Evolutionary conservation across 2,888 invertebrate genomes (phyloP).

Genomic region (Callosobruchus maculatus): DNA sequence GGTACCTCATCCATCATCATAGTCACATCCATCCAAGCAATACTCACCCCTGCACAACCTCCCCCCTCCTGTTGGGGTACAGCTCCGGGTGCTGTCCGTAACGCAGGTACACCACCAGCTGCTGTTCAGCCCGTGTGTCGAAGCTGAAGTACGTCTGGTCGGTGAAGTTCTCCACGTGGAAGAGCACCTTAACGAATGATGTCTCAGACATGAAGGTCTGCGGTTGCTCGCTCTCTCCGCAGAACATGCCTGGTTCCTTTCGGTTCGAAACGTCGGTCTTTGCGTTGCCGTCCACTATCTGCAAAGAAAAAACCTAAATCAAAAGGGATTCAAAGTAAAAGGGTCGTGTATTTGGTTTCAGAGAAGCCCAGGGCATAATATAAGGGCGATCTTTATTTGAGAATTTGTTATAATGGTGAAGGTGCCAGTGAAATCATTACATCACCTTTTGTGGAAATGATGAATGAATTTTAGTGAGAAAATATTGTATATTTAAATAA

Average conservation of each 20-base stretch:
- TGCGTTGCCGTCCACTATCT: conserved; percentile 89
- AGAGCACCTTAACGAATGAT: conserved; percentile 85
- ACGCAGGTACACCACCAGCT: conserved; percentile 83
- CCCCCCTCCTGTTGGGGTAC: conserved; percentile 85
- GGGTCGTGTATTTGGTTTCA: too few species aligned
- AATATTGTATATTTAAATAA: too few species aligned
- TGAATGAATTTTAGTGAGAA: too few species aligned
- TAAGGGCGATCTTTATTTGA: too few species aligned
- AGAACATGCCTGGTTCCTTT: conserved; percentile 85
- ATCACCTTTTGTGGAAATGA: too few species aligned
- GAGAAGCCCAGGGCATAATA: too few species aligned
- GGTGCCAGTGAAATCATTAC: too few species aligned
- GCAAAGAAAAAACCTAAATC: conserved; percentile 39
- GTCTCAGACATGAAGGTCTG: conserved; percentile 94
- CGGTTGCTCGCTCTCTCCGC: conserved; percentile 90
- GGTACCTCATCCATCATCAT: too few species aligned
- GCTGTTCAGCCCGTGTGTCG: conserved; percentile 84
- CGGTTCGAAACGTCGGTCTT: conserved; percentile 86
- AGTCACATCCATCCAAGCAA: too few species aligned
- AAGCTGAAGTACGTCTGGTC: conserved; percentile 88
- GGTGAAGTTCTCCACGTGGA: conserved; percentile 90
- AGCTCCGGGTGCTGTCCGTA: conserved; percentile 93
- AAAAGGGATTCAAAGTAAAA: too few species aligned
- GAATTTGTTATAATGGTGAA: too few species aligned
- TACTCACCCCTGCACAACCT: conserved; percentile 80